Conservation (phyloP, 2,113 vertebrate species). For the Rhabdomys dilectus region DNA sequence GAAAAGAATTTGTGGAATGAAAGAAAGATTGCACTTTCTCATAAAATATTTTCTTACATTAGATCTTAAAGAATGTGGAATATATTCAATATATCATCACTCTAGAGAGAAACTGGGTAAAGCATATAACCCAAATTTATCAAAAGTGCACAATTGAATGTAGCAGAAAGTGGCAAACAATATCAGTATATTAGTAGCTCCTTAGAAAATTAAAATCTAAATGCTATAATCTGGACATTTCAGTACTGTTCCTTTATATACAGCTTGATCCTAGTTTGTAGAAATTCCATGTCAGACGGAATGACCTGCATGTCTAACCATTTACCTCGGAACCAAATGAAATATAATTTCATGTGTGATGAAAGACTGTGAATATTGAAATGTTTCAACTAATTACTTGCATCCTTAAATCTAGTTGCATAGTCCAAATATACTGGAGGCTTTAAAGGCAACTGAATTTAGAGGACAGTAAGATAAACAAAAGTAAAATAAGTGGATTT, state of each 20-base stretch:
- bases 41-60: not conserved
- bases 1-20: not conserved
- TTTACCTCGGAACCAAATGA: not conserved
- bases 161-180: not conserved
- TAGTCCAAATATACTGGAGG: not conserved
- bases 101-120: not conserved
- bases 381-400: conserved; percentile 34
- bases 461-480: not conserved
- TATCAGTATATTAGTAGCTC: not conserved
- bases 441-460: conserved; percentile 6
- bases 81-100: not conserved
- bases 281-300: not conserved
- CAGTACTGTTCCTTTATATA: not conserved
- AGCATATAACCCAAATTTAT: not conserved
- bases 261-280: not conserved
- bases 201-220: not conserved
- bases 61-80: not conserved
- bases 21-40: not conserved
- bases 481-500: not conserved
- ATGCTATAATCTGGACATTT: not conserved
- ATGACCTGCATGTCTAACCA: not conserved
- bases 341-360: conserved; percentile 10
- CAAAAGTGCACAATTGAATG: not conserved
- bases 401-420: not conserved
- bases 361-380: conserved; percentile 11